Evolutionary conservation across 2,888 invertebrate species (phyloP), one percentile per base, ranked within the genome.

Genomic region (Tethea ocularis): DNA sequence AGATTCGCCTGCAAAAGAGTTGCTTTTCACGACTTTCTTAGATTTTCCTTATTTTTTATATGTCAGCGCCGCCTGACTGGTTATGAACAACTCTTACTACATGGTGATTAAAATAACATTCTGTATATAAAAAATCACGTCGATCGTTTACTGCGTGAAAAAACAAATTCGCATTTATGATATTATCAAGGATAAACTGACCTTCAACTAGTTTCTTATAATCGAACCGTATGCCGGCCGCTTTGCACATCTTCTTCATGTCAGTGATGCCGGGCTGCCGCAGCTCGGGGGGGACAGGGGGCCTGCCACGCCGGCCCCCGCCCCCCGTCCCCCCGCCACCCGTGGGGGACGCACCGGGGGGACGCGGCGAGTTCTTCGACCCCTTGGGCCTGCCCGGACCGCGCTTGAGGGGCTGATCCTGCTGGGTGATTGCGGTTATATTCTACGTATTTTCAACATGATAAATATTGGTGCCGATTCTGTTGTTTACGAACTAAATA

Each of bases 211-310:
- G 88, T 58, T 93, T 92, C 82, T 91, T 91, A 63, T 93, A 93
- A 66, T 93, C 92, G 80, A 92, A 93, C 33, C 92, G 85, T 52
- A 93, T 88, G 2, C 93, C 93, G 46, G 93, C 93, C 0, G 91
- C 89, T 65, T 93, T 93, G 78, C 93, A 91, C 85, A 91, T 93
- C 75, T 88, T 89, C 86, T 92, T 93, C 91, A 93, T 91, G 38
- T 93, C 92, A 0, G 91, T 93, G 77, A 93, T 91, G 57, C 93
- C 93, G 6, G 92, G 92, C 71, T 87, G 84, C 4, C 92, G 76
- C 66, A 90, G 80, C 74, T 91, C 92, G 17, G 87, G 89, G 61
- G 92, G 91, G 62, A 91, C 91, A 63, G 91, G 91, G 57, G 92
- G 93, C 1, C 91, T 80, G 61, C 92, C 93, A 53, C 91, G 87